Evolutionary conservation across 1,140 invertebrate species (phyloP).

Genomic region (Tetramorium alpestre): DNA sequence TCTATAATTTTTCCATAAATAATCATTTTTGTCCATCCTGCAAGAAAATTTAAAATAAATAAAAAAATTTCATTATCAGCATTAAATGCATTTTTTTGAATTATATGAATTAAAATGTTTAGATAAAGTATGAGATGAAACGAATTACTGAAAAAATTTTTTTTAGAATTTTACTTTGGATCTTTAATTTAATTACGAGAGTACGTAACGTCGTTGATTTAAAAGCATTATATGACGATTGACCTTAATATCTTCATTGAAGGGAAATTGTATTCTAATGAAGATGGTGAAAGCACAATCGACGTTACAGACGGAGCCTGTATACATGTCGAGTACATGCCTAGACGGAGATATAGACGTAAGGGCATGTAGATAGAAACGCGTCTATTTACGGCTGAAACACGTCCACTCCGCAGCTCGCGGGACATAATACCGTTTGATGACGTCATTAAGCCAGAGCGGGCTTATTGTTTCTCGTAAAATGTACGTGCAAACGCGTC

Average conservation of each 20-base stretch:
- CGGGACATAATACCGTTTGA: slow-evolving; percentile 75
- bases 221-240: neutral
- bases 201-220: neutral
- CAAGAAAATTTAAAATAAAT: too few relatives aligned
- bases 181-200: neutral
- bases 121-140: neutral
- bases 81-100: too few relatives aligned
- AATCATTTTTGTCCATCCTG: too few relatives aligned
- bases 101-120: too few relatives aligned
- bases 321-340: neutral
- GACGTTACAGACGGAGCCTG: neutral
- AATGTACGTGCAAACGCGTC: slow-evolving; percentile 67
- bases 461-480: slow-evolving; percentile 80
- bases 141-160: neutral
- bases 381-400: slow-evolving; percentile 59
- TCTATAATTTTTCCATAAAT: too few relatives aligned
- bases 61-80: too few relatives aligned
- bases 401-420: slow-evolving; percentile 57
- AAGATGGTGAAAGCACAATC: neutral
- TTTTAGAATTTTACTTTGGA: neutral
- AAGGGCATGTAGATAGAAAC: slow-evolving; percentile 50
- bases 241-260: neutral
- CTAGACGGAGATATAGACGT: slow-evolving; percentile 14
- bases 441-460: slow-evolving; percentile 77
- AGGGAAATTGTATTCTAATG: neutral